These are phyloP conservation scores for Zygaena filipendulae DNA, from an alignment of 2,888 invertebrate species.

Conservation along the genomic window DNA sequence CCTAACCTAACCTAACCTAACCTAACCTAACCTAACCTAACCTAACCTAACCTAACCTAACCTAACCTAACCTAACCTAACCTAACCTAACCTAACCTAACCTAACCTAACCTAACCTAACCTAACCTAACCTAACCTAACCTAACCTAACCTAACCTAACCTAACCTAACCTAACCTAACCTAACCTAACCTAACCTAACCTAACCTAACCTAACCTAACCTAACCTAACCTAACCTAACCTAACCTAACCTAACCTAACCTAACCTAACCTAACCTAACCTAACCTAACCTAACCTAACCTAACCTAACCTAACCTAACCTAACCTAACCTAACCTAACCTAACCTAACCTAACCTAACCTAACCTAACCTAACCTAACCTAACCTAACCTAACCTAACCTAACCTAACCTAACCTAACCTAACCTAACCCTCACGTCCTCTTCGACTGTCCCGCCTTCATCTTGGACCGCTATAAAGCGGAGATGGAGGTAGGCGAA, in stretches of 20 bases:
- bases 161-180: slow-evolving; percentile 18
- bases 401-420: slow-evolving; percentile 17
- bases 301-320: slow-evolving; percentile 18
- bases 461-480: too few species aligned
- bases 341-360: slow-evolving; percentile 16
- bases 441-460: too few species aligned
- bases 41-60: slow-evolving; percentile 17
- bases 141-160: slow-evolving; percentile 17
- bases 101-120: slow-evolving; percentile 16
- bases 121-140: slow-evolving; percentile 14
- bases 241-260: slow-evolving; percentile 10
- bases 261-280: too few species aligned
- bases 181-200: slow-evolving; percentile 18
- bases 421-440: too few species aligned
- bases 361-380: slow-evolving; percentile 16
- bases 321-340: slow-evolving; percentile 18
- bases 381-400: slow-evolving; percentile 16
- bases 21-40: slow-evolving; percentile 16
- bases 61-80: slow-evolving; percentile 17
- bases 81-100: slow-evolving; percentile 16
- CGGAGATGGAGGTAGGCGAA: too few species aligned
- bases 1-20: slow-evolving; percentile 14
- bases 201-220: slow-evolving; percentile 16
- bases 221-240: too few species aligned
- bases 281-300: slow-evolving; percentile 18